phyloP scores from a whole-genome alignment of 37 sponge, comb jelly and placozoan species.

The Tethya wilhelma region DNA sequence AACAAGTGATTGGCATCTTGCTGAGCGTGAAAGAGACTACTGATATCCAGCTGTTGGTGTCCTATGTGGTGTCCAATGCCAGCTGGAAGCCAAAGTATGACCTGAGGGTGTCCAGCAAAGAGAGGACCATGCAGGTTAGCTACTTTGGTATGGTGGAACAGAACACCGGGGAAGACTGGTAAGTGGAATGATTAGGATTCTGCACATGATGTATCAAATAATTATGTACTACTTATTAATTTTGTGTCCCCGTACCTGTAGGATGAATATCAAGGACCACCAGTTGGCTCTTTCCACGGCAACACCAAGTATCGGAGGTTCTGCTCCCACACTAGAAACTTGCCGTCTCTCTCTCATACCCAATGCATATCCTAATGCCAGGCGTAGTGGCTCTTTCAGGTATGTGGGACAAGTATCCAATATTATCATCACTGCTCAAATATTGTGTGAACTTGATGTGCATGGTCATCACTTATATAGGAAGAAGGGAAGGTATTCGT shows the following conservation, averaged over 20 bases:
- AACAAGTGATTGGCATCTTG: constrained; percentile 73
- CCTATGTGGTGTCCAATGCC: constrained; percentile 84
- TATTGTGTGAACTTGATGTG: neutral
- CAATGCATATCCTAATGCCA: constrained; percentile 12
- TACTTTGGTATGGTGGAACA: constrained; percentile 93
- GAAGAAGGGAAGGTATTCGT: constrained; percentile 28
- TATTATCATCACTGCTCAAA: neutral
- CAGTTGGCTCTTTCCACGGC: constrained; percentile 84
- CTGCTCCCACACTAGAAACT: constrained; percentile 68
- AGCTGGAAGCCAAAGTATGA: constrained; percentile 93
- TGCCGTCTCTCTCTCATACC: constrained; percentile 42
- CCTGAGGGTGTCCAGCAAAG: constrained; percentile 73
- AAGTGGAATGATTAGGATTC: no score
- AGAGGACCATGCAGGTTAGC: constrained; percentile 75
- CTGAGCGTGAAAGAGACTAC: constrained; percentile 63
- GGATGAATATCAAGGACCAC: constrained; percentile 67
- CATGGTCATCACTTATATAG: no score
- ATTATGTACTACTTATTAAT: neutral
- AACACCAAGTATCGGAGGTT: constrained; percentile 83
- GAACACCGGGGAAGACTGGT: constrained; percentile 94
- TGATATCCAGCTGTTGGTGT: constrained; percentile 70
- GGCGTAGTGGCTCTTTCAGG: constrained; percentile 12
- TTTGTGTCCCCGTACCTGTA: neutral
- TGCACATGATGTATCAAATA: no score
- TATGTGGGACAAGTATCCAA: neutral